Conservation (phyloP, 1,140 invertebrate species). For the Vanessa atalanta region DNA sequence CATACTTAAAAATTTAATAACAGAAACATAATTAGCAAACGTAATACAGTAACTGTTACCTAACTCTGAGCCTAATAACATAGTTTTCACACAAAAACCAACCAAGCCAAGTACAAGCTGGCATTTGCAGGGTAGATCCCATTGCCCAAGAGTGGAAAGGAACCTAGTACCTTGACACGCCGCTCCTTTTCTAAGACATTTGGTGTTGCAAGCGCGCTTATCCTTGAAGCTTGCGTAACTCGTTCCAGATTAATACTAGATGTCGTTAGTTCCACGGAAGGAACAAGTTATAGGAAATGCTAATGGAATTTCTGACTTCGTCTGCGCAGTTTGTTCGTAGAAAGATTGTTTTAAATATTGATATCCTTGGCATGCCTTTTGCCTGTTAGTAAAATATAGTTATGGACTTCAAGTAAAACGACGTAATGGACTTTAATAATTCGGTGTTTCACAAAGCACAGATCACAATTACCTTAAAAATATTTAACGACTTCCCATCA, state of each 20-base stretch:
- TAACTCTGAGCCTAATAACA: slow-evolving; percentile 14
- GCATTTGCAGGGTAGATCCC: slow-evolving; percentile 59
- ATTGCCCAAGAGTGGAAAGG: slow-evolving; percentile 66
- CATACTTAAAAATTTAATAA: no score
- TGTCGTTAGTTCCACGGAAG: slow-evolving; percentile 17
- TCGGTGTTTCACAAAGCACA: no score
- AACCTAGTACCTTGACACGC: slow-evolving; percentile 58
- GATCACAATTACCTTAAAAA: no score
- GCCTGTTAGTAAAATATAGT: no score
- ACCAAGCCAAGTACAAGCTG: slow-evolving; percentile 33
- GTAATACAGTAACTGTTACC: slow-evolving; percentile 2
- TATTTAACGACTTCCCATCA: no score
- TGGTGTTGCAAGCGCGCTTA: slow-evolving; percentile 52
- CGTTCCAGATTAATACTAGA: slow-evolving; percentile 36
- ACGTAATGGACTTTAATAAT: no score
- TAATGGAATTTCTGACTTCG: no score
- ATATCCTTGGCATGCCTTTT: no score
- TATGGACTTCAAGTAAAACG: no score
- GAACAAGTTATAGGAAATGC: slow-evolving; percentile 8
- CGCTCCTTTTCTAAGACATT: slow-evolving; percentile 68
- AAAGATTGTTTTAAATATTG: no score
- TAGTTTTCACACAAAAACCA: slow-evolving; percentile 24
- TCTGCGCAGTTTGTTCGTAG: no score
- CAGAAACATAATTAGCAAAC: no score
- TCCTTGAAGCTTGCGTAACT: slow-evolving; percentile 63